Evolutionary conservation across 1,140 invertebrate genomes (phyloP), one percentile per base, ranked within the genome.

Genomic region (Drosophila azteca): DNA sequence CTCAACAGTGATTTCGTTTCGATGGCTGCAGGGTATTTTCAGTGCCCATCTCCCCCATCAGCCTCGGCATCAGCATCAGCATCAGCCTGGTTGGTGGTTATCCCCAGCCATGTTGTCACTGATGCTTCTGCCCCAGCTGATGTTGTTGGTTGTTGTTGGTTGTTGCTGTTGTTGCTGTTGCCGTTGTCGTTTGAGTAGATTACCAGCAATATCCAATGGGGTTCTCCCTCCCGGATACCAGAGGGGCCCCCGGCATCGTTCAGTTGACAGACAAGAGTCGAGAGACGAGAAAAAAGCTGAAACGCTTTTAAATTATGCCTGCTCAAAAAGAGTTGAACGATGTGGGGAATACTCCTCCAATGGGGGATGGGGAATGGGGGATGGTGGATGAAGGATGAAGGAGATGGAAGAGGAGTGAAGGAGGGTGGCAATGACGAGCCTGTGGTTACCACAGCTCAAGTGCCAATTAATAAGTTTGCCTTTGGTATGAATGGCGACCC

Each of bases 401-500:
- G 20, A 48, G 13, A 24, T 20, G 17, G 17, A 0, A 20, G 17
- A 20, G 17, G 17, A 20, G 1, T 20, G 17, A 1, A 20, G 17
- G 44, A 53, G 72, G 51, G 41, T 15, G 49, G 45, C 43, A 48
- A 43, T 55, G 66, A 57, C 41, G 41, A 50, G 71, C 61, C 54
- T 44, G 70, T 74, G 69, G 71, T 65, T 72, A 84, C 82, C 78
- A 74, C 82, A 78, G 69, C 83, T 82, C 82, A 87, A 85, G 82
- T 85, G 82, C 83, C 82, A 85, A 85, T 85, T 87, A 85, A 85
- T 88, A 87, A 87, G 82, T 88, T 85, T 81, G 73, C 82, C 62
- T 81, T 70, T 67, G 82, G 78, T 70, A 81, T 71, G 78, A 76
- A 84, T 60, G 31, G 51, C 51, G 80, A 57, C 51, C 72, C 67